These are phyloP conservation scores for Baronia brevicornis DNA, from an alignment of 2,888 invertebrate species.

Conservation along the genomic window DNA sequence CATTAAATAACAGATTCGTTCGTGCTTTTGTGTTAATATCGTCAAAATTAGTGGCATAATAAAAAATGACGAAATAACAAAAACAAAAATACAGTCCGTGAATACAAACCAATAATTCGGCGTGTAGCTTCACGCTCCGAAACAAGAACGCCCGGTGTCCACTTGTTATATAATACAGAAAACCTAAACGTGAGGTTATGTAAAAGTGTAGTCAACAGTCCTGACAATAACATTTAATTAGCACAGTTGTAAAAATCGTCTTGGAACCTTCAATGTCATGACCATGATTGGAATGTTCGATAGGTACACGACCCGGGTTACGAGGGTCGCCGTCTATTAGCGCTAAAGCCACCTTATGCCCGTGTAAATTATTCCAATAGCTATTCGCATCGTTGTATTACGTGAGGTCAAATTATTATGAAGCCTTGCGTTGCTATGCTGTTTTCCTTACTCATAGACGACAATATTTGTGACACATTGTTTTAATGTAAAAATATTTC, in stretches of 20 bases:
- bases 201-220: slow-evolving; percentile 31
- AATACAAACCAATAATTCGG: slow-evolving; percentile 4
- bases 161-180: slow-evolving; percentile 27
- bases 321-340: slow-evolving; percentile 35
- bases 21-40: background rate
- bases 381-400: slow-evolving; percentile 24
- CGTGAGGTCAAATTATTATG: slow-evolving; percentile 28
- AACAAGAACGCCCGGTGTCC: slow-evolving; percentile 4
- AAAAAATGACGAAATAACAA: background rate
- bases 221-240: slow-evolving; percentile 36
- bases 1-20: too few relatives aligned
- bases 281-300: slow-evolving; percentile 42
- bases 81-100: background rate
- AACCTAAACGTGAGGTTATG: slow-evolving; percentile 43
- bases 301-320: slow-evolving; percentile 44
- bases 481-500: background rate
- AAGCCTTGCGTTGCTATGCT: slow-evolving; percentile 21
- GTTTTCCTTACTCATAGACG: slow-evolving; percentile 3
- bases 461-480: slow-evolving; percentile 4
- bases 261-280: slow-evolving; percentile 56
- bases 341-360: slow-evolving; percentile 23
- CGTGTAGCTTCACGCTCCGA: background rate
- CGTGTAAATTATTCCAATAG: slow-evolving; percentile 28
- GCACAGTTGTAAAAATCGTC: slow-evolving; percentile 35
- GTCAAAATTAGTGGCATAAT: background rate